These are phyloP conservation scores for Apodemia zela DNA, from an alignment of 2,888 invertebrate genomes.

Conservation along the genomic window DNA sequence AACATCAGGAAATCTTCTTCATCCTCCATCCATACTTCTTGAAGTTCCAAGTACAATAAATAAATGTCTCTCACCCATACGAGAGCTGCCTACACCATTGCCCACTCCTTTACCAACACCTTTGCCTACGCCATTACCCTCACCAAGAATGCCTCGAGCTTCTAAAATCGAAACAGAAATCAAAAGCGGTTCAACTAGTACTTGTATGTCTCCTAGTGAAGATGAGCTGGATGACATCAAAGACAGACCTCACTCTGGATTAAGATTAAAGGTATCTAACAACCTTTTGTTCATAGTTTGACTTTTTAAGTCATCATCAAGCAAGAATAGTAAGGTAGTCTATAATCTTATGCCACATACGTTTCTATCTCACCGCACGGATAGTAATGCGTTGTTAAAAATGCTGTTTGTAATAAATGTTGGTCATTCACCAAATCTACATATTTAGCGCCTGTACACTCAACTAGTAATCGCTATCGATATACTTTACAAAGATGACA, in stretches of 20 bases:
- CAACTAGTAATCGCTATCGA: no score
- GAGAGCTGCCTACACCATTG: constrained; percentile 87
- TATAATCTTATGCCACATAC: no score
- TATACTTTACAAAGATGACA: no score
- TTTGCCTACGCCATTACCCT: constrained; percentile 83
- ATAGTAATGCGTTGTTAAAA: no score
- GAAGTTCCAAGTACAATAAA: constrained; percentile 88
- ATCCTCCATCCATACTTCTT: constrained; percentile 87
- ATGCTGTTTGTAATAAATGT: no score
- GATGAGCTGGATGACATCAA: constrained; percentile 69
- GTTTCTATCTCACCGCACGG: no score
- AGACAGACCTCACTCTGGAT: constrained; percentile 54
- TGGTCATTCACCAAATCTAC: no score
- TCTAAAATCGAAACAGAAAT: constrained; percentile 52
- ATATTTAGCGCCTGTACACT: no score
- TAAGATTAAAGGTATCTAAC: constrained; percentile 55
- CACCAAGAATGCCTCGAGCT: constrained; percentile 66
- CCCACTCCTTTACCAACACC: constrained; percentile 83
- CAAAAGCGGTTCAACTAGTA: constrained; percentile 50
- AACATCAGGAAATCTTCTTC: constrained; percentile 81
- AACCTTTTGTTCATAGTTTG: not conserved
- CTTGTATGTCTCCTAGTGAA: constrained; percentile 62
- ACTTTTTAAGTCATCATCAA: not conserved
- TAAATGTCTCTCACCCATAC: constrained; percentile 89
- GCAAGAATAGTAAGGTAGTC: not conserved